These are phyloP conservation scores for Scytalopus superciliaris DNA, from an alignment of 2,113 vertebrate species.

Conservation along the genomic window DNA sequence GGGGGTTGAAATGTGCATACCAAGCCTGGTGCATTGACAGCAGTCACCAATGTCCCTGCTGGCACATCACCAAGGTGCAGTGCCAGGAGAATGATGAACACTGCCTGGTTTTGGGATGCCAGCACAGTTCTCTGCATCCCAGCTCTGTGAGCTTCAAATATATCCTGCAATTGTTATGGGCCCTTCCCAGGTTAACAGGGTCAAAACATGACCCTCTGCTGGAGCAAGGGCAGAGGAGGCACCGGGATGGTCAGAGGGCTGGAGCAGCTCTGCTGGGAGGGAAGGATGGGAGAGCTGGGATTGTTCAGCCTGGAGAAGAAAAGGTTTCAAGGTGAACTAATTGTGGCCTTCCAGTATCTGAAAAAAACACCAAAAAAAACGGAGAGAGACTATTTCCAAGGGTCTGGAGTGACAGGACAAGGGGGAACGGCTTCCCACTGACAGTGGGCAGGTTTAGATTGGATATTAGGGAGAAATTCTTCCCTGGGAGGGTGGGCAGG, in stretches of 20 bases:
- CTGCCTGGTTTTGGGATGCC: neutral
- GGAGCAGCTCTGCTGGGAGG: neutral
- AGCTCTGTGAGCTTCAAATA: neutral
- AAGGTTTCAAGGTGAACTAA: neutral
- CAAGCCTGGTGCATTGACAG: neutral
- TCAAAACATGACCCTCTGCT: neutral
- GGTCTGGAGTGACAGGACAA: accelerated
- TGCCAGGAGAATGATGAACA: neutral
- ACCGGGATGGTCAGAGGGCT: neutral
- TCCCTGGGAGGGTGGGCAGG: neutral
- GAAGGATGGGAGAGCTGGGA: neutral
- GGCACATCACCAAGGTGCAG: neutral
- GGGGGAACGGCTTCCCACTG: accelerated
- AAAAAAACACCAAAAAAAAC: accelerated
- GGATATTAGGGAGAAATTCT: neutral
- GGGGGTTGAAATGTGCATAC: neutral
- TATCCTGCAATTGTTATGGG: neutral
- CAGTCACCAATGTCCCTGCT: neutral
- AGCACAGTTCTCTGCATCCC: neutral
- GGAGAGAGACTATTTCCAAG: accelerated
- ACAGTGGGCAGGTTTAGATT: accelerated
- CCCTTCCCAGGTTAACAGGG: neutral
- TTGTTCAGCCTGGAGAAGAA: neutral
- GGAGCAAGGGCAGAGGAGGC: neutral
- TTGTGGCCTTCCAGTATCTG: neutral